Evolutionary conservation across 2,888 invertebrate genomes (phyloP).

Genomic region (Phyllotreta striolata): DNA sequence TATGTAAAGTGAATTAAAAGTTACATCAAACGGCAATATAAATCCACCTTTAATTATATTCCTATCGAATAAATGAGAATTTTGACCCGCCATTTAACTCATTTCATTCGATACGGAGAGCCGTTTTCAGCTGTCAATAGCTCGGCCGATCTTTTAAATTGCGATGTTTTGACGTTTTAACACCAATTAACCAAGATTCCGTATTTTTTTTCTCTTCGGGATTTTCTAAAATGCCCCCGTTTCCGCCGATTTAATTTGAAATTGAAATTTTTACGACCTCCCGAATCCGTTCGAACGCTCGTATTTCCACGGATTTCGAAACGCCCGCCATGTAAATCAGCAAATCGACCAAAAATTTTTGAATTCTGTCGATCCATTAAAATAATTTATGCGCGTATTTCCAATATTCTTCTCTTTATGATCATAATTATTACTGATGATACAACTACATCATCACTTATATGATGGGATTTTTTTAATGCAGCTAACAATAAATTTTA

Average conservation of each 20-base stretch:
- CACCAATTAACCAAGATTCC: conserved; percentile 3
- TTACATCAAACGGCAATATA: conserved; percentile 14
- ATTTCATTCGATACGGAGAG: conserved; percentile 7
- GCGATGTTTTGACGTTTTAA: conserved; percentile 14
- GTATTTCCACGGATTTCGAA: too few species aligned
- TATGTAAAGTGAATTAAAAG: conserved; percentile 17
- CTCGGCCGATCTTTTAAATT: conserved; percentile 8
- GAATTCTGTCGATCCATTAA: too few species aligned
- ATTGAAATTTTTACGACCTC: conserved; percentile 5
- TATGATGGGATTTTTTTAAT: too few species aligned
- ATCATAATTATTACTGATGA: too few species aligned
- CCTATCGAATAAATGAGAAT: conserved; percentile 10
- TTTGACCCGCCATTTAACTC: conserved; percentile 11
- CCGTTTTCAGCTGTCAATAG: conserved; percentile 10
- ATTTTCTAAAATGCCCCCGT: not conserved
- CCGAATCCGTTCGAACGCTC: too few species aligned
- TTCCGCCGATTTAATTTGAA: conserved; percentile 10
- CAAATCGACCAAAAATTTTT: too few species aligned
- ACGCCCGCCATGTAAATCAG: too few species aligned
- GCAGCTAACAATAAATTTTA: too few species aligned
- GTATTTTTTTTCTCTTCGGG: not conserved
- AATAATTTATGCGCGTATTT: too few species aligned
- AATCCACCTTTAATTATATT: conserved; percentile 16
- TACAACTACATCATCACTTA: too few species aligned
- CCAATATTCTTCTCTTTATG: too few species aligned